Evolutionary conservation across 2,888 invertebrate genomes (phyloP), one percentile per base, ranked within the genome.

Genomic region (Patella depressa): DNA sequence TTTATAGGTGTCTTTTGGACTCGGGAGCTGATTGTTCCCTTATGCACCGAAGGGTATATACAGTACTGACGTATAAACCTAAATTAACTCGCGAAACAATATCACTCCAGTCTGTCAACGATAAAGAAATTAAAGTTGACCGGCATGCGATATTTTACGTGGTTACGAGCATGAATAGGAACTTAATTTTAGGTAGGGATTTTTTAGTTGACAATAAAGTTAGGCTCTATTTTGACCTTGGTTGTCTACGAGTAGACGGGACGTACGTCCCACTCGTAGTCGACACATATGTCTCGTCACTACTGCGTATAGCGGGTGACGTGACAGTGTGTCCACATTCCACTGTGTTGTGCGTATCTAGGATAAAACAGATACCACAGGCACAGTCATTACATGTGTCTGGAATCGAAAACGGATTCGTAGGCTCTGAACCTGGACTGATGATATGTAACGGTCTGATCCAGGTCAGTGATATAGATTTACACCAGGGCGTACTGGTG

Each of bases 1-100:
- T n/a, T 59, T 59, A n/a, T 59, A 59, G 59, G n/a, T 11, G 9
- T 17, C 54, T 73, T 17, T 17, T 73, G 53, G 73, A 73, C 54
- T 53, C 73, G 11, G 73, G 54, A 53, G 53, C 73, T 19, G 73
- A 73, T 53, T 15, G 17, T 7, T 59, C 59, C 19, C 19, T 59
- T n/a, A 59, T 59, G 59, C 59, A 59, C 59, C 59, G 59, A 59
- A 17, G 59, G 17, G 19, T 59, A 19, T 59, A 59, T 59, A 11
- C 17, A 9, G 19, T 1, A 19, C 19, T 59, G 19, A 59, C 17
- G 11, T 59, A 59, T 59, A 59, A 15, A 19, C 59, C 59, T 5
- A 59, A 59, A 59, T 19, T 59, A 17, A 59, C n/a, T 17, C 5
- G 19, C 5, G 34, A 45, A 45, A 45, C 34, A 45, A 45, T 45